phyloP scores from a whole-genome alignment of 2,888 invertebrate genomes.

The Griposia aprilina region DNA sequence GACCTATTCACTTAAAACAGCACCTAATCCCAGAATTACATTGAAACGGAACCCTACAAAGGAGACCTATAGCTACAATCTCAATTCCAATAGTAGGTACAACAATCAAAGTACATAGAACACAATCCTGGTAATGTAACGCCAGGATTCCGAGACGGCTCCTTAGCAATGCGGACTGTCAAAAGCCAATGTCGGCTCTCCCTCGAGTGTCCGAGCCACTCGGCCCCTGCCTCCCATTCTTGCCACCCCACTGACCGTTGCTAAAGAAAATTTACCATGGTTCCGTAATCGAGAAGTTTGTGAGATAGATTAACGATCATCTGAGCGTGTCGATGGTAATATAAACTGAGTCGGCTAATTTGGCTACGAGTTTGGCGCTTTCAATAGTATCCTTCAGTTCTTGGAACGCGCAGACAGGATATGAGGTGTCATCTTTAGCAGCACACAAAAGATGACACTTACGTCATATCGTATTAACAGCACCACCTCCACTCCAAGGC shows the following conservation, averaged over 20 bases:
- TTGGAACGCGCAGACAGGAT: not conserved
- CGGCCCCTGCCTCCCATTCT: constrained; percentile 74
- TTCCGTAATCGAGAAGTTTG: constrained; percentile 59
- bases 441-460: too few relatives aligned
- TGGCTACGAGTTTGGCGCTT: not conserved
- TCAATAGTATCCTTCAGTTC: not conserved
- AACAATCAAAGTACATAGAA: constrained; percentile 46
- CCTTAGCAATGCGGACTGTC: constrained; percentile 85
- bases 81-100: constrained; percentile 30
- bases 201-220: constrained; percentile 83
- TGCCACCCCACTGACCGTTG: constrained; percentile 80
- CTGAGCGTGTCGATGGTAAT: not conserved
- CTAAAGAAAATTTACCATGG: constrained; percentile 69
- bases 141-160: constrained; percentile 70
- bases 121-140: constrained; percentile 69
- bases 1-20: not conserved
- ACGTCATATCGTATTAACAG: too few relatives aligned
- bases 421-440: too few relatives aligned
- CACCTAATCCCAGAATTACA: not conserved
- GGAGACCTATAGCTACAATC: not conserved
- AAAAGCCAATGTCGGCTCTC: constrained; percentile 86
- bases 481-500: too few relatives aligned
- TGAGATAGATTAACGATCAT: constrained; percentile 5
- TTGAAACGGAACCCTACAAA: not conserved
- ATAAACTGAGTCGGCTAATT: not conserved